A percentile compares a stretch with the other conserved stretches of the same genome.
These are phyloP conservation scores for Lasioglossum figueresi DNA, from an alignment of 2,888 invertebrate species.

Conservation along the genomic window DNA sequence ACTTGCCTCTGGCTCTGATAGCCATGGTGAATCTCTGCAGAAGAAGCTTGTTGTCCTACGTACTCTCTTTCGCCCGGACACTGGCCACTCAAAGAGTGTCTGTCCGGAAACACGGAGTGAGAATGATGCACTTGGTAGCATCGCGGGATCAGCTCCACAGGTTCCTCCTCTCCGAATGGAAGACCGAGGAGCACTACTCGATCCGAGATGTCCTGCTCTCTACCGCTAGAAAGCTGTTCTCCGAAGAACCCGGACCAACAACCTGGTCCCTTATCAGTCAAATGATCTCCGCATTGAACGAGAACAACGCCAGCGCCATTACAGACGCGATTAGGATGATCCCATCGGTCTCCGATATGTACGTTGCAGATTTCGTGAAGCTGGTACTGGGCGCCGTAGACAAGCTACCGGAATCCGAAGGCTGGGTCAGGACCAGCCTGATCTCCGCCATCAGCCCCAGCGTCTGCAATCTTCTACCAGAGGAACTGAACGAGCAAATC, in stretches of 20 bases:
- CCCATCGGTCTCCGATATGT: slow-evolving; percentile 49
- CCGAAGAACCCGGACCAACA: slow-evolving; percentile 42
- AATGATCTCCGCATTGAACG: slow-evolving; percentile 56
- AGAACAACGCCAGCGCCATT: slow-evolving; percentile 58
- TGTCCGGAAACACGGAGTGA: slow-evolving; percentile 77
- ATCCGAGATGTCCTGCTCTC: slow-evolving; percentile 71
- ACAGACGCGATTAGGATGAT: slow-evolving; percentile 9
- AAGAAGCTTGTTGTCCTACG: slow-evolving; percentile 61
- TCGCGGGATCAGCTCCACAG: slow-evolving; percentile 48
- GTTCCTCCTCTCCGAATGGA: slow-evolving; percentile 65
- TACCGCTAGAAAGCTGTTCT: slow-evolving; percentile 59
- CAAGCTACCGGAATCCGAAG: slow-evolving; percentile 17
- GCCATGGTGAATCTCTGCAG: slow-evolving; percentile 63
- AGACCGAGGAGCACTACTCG: slow-evolving; percentile 66
- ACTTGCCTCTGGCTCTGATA: slow-evolving; percentile 58
- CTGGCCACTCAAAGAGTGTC: slow-evolving; percentile 72
- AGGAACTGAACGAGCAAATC: slow-evolving; percentile 66
- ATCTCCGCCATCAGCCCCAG: slow-evolving; percentile 17
- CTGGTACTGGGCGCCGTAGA: slow-evolving; percentile 56
- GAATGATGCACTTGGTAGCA: slow-evolving; percentile 69
- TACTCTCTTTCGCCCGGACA: slow-evolving; percentile 65
- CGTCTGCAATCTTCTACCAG: slow-evolving; percentile 63
- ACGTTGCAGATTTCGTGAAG: slow-evolving; percentile 62
- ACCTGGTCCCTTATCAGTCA: slow-evolving; percentile 68
- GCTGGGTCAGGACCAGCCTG: background rate